Percentiles rank a stretch among this genome's conserved stretches.
Evolutionary conservation across 2,888 invertebrate species (phyloP).

Genomic region (Drosophila koepferae): DNA sequence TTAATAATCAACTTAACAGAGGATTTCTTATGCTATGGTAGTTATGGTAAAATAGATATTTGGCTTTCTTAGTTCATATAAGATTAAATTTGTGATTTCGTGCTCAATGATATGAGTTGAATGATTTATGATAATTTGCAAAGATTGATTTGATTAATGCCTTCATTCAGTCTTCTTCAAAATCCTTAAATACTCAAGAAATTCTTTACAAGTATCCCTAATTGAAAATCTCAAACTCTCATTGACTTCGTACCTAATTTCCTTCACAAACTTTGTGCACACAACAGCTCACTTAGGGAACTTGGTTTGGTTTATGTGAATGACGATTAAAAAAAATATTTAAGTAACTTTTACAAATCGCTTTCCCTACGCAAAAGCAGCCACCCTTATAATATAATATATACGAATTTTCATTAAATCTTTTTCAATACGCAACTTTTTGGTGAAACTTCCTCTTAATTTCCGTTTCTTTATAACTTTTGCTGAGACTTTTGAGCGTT

Average conservation of each 20-base stretch:
- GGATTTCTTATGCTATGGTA: not conserved
- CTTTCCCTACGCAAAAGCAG: not conserved
- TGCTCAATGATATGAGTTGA: not conserved
- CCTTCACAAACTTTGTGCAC: not conserved
- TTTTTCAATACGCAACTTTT: conserved; percentile 5
- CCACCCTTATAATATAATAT: not conserved
- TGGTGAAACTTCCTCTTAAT: not conserved
- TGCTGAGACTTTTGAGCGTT: conserved; percentile 7
- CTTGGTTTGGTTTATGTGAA: not conserved
- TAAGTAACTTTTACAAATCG: conserved; percentile 3
- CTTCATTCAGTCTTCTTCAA: not conserved
- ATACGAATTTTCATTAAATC: conserved; percentile 12
- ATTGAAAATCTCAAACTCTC: not conserved
- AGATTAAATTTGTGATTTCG: not conserved
- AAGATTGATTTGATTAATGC: not conserved
- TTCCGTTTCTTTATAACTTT: conserved; percentile 3
- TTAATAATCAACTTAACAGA: not conserved
- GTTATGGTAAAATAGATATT: not conserved
- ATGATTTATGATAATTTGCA: not conserved
- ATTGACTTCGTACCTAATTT: conserved; percentile 1
- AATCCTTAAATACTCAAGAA: not conserved
- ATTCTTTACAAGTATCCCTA: not conserved
- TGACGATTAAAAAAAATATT: conserved; percentile 1
- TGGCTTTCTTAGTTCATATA: not conserved
- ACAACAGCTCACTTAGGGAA: not conserved